Evolutionary conservation across 23 tunicate species (phyloP), one percentile per base, ranked within the genome.

Genomic region (Ascidia mentula): DNA sequence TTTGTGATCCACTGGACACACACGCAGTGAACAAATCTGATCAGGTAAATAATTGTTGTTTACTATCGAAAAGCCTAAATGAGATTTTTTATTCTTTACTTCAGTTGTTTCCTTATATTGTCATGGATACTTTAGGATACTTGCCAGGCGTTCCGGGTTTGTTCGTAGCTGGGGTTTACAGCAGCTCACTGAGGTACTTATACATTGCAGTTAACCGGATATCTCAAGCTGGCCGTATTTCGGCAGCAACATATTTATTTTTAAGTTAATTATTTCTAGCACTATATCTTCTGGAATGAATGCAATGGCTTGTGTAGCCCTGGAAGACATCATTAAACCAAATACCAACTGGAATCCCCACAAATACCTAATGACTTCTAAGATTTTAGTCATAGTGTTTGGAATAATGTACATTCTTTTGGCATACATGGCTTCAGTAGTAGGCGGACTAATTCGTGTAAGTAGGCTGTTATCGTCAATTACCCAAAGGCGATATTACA

Each of bases 101-200:
- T 9, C 65, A 93, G 98, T 40, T 93, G 8, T 93, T 93, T 72
- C 98, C 98, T 26, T 93, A 69, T 80, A 89, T 89, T 32, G 91
- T 93, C 22, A 93, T 93, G 98, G 98, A 93, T 75, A 90, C 84
- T 60, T 60, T 87, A 0, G 88, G 98, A 33, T 79, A 93, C 40
- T 31, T 82, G 20, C 98, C 89, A 28, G 98, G 98, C 26, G 69
- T 93, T 31, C 98, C 98, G 20, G 98, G 98, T 5, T 65, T 93
- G n/a, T 93, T 93, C 69, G 98, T 93, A 13, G 98, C 98, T 40
- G 98, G 95, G 8, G 92, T 93, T 33, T 93, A 79, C 80, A 93
- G 98, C 77, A 88, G 93, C 59, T 93, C 98, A 6, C 59, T 93
- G 34, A 93, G 98, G 98, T 93, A 45, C 18, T 1, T 53, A 26